Base-by-base conservation (phyloP, 2,888 invertebrate species). In the Andrena dorsata region DNA sequence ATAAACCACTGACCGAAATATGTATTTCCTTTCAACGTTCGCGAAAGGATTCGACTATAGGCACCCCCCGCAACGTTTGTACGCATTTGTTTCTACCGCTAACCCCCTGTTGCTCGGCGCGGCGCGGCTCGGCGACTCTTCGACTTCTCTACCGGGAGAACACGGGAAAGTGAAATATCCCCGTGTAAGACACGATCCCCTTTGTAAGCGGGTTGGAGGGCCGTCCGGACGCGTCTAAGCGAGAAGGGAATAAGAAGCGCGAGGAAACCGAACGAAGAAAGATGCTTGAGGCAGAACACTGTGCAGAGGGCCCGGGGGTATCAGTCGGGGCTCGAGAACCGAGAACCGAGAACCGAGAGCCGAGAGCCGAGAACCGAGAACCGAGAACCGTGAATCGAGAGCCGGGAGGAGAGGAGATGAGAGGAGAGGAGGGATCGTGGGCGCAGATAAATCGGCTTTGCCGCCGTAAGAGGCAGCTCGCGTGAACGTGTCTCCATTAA, bases 401-500 rank as follows among this genome's bases (percentile, higher is more conserved):
- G 7, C 6, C 13, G 13, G 47, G 26, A 26, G 16, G 53, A 23
- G 53, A 56, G 58, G 41, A 73, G 28, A 72, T 63, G 65, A 28
- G 73, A 68, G 74, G 75, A 60, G 82, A 77, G 71, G 72, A 83
- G 80, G 86, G 68, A 76, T 79, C 90, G 90, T 90, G 90, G 90
- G 91, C 89, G 90, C 89, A 91, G 91, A 92, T 92, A 92, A 92
- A 92, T 92, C 92, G 91, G 90, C 91, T 90, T 91, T 90, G 90
- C 90, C 90, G 90, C 88, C 86, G 87, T 87, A 87, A 90, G 86
- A 90, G 89, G 89, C 90, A 86, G 90, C 90, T 89, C 87, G 90
- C 86, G 89, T 85, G 91, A 91, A 91, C 91, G 92, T 91, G 92
- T 92, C 92, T 92, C 92, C 90, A 92, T 92, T 91, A 91, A 87